A percentile compares a stretch with the other conserved stretches of the same genome.
These are phyloP conservation scores for Cartodere bifasciata DNA, from an alignment of 2,888 invertebrate genomes.

Conservation along the genomic window DNA sequence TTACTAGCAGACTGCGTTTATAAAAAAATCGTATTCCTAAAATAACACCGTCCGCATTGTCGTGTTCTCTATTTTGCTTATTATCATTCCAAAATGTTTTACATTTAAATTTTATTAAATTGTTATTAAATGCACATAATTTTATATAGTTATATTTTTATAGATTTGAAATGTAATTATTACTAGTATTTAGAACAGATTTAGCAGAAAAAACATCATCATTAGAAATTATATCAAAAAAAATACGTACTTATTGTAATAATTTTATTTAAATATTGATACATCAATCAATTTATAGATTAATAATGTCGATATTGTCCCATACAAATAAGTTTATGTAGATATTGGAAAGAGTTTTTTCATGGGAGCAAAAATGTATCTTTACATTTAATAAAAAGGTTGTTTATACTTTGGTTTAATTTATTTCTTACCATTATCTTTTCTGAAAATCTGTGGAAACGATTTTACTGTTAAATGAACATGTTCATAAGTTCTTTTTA, in stretches of 20 bases:
- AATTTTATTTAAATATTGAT: too few relatives aligned
- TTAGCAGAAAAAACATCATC: too few relatives aligned
- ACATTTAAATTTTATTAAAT: slow-evolving; percentile 27
- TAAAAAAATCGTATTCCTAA: background rate
- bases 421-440: too few relatives aligned
- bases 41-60: slow-evolving; percentile 22
- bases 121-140: slow-evolving; percentile 28
- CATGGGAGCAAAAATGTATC: slow-evolving; percentile 35
- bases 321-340: too few relatives aligned
- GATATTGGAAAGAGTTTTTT: too few relatives aligned
- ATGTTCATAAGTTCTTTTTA: too few relatives aligned
- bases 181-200: too few relatives aligned
- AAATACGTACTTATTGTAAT: background rate
- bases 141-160: slow-evolving; percentile 17
- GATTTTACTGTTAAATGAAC: too few relatives aligned
- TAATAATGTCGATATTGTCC: slow-evolving; percentile 1
- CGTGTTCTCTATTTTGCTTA: slow-evolving; percentile 20
- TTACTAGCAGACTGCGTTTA: background rate
- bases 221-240: background rate
- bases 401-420: slow-evolving; percentile 24
- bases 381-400: slow-evolving; percentile 33
- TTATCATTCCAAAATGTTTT: too few relatives aligned
- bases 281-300: too few relatives aligned
- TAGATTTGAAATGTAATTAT: background rate
- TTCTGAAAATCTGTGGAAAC: too few relatives aligned